These are phyloP conservation scores for Neodon shergylaensis DNA, from an alignment of 2,113 vertebrate species.

Conservation along the genomic window DNA sequence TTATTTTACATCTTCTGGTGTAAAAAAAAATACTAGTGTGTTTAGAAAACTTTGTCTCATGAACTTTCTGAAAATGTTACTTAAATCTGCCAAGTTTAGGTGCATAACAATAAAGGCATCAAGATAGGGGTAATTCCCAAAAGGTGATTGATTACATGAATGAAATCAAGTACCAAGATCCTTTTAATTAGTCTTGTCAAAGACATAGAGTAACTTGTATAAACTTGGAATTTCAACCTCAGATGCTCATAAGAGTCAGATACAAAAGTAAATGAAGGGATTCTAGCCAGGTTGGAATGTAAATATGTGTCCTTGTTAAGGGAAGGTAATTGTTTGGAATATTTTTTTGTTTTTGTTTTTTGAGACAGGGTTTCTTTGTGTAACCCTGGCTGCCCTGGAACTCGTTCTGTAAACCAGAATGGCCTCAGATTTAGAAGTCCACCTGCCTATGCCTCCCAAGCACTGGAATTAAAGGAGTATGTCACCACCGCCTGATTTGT, in stretches of 20 bases:
- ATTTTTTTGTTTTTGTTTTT: neutral
- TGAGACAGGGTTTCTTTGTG: neutral
- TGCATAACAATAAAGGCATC: neutral
- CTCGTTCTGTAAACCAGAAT: neutral
- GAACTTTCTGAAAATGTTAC: constrained; percentile 27
- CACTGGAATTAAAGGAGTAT: neutral
- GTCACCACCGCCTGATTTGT: neutral
- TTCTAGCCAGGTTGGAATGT: neutral
- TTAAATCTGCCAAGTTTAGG: neutral
- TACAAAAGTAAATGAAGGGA: constrained; percentile 10
- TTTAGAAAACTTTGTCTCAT: constrained; percentile 41
- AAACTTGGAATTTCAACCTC: constrained; percentile 27
- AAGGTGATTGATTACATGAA: constrained; percentile 53
- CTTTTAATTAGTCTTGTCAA: neutral
- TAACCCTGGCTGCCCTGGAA: neutral
- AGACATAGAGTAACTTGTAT: neutral
- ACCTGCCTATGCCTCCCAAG: neutral
- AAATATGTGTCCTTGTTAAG: neutral
- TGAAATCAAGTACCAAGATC: constrained; percentile 39
- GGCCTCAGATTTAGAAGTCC: neutral
- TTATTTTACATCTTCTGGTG: constrained; percentile 33
- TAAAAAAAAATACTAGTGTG: neutral
- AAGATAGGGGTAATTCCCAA: constrained; percentile 23
- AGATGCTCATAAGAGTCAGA: neutral
- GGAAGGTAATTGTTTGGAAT: neutral